Evolutionary conservation across 1,140 invertebrate species (phyloP).

Genomic region (Cherax destructor): DNA sequence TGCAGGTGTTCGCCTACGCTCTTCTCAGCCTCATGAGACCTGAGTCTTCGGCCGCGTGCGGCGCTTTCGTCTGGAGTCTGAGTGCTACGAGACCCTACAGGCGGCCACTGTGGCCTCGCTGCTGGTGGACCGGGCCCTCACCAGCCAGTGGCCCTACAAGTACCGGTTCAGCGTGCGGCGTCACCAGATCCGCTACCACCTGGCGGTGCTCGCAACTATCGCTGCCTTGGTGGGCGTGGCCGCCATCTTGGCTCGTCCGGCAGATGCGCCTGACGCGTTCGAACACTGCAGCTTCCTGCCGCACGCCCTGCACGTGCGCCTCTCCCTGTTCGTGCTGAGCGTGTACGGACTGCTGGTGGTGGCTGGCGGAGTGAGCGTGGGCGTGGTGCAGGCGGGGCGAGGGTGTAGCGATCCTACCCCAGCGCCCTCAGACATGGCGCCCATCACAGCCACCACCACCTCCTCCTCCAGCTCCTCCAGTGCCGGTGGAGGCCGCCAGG

Average conservation of each 20-base stretch:
- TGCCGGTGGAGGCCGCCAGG: constrained; percentile 39
- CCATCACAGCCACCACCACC: constrained; percentile 65
- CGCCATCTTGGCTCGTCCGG: constrained; percentile 73
- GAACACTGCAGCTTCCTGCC: constrained; percentile 76
- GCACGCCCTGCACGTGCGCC: constrained; percentile 76
- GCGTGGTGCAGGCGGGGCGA: constrained; percentile 68
- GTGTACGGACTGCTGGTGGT: constrained; percentile 76
- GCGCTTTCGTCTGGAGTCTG: constrained; percentile 77
- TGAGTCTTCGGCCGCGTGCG: constrained; percentile 74
- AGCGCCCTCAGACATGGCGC: constrained; percentile 61
- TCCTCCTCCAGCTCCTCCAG: constrained; percentile 66
- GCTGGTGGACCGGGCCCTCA: constrained; percentile 77
- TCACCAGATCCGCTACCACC: constrained; percentile 78
- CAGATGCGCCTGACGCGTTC: constrained; percentile 59
- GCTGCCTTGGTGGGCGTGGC: constrained; percentile 77
- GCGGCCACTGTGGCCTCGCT: constrained; percentile 78
- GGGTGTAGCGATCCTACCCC: constrained; percentile 35
- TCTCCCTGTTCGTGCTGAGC: constrained; percentile 77
- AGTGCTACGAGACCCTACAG: constrained; percentile 78
- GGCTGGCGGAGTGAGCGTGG: constrained; percentile 74
- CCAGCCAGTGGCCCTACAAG: constrained; percentile 76
- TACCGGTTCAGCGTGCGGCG: constrained; percentile 77
- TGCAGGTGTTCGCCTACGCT: constrained; percentile 77
- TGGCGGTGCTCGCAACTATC: constrained; percentile 78
- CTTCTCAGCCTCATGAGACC: constrained; percentile 77